phyloP scores from a whole-genome alignment of 2,113 vertebrate genomes.

The Puntigrus tetrazona region DNA sequence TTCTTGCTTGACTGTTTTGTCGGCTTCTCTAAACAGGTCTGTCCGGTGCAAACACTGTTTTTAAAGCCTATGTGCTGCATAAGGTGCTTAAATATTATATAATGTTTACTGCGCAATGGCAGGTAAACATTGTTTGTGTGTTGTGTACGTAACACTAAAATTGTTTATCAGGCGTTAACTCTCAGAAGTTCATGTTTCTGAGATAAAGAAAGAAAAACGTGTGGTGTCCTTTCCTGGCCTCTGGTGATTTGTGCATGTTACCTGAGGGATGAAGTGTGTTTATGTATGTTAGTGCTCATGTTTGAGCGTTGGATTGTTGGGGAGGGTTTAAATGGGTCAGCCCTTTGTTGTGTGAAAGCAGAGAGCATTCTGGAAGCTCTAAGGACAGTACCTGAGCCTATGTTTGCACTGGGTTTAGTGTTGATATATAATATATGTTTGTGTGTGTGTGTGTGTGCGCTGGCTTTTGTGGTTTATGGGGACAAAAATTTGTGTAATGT shows the following conservation, averaged over 20 bases:
- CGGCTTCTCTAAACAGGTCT: conserved; percentile 5
- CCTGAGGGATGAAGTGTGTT: conserved; percentile 4
- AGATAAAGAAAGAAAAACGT: not conserved
- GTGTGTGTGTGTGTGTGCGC: too few species aligned
- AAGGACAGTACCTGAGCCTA: conserved; percentile 5
- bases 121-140: not conserved
- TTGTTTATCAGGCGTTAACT: not conserved
- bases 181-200: not conserved
- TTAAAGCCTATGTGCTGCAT: not conserved
- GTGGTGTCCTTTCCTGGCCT: not conserved
- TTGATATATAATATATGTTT: not conserved
- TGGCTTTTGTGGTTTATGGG: too few species aligned
- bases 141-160: not conserved
- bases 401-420: not conserved
- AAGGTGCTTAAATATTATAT: not conserved
- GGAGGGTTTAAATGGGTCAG: conserved; percentile 25
- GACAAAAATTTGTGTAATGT: too few species aligned
- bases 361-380: not conserved
- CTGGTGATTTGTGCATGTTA: conserved; percentile 1
- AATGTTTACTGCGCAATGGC: not conserved
- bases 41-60: not conserved
- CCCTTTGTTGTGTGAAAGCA: conserved; percentile 3
- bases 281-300: not conserved
- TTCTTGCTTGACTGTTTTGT: conserved; percentile 4
- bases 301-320: not conserved